Evolutionary conservation across 2,113 vertebrate genomes (phyloP).

Genomic region (Rhea americana): DNA sequence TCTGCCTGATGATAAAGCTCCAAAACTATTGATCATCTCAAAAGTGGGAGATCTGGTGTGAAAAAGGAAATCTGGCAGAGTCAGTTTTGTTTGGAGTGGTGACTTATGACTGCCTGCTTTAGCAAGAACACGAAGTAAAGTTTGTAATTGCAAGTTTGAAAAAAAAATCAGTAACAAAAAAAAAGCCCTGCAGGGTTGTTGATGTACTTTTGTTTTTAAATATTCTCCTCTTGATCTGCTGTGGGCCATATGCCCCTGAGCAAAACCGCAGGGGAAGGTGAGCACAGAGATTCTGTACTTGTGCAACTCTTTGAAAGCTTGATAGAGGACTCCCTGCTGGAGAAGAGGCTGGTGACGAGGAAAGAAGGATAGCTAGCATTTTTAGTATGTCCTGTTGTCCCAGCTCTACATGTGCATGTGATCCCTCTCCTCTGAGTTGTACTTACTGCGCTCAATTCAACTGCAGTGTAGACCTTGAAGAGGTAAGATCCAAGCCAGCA

Average conservation of each 20-base stretch:
- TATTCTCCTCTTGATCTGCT: not conserved
- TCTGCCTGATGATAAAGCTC: not conserved
- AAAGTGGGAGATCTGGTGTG: not conserved
- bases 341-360: not conserved
- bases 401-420: accelerated
- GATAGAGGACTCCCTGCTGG: not conserved
- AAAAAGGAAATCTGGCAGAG: not conserved
- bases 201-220: not conserved
- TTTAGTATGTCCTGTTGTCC: not conserved
- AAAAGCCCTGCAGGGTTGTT: not conserved
- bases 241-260: not conserved
- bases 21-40: not conserved
- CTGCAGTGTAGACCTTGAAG: not conserved
- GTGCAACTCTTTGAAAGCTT: not conserved
- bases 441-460: not conserved
- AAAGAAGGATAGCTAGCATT: not conserved
- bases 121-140: not conserved
- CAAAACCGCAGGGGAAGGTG: not conserved
- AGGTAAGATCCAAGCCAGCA: not conserved
- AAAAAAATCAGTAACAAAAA: not conserved
- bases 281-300: not conserved
- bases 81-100: not conserved
- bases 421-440: not conserved
- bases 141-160: not conserved
- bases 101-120: not conserved